A percentile compares a stretch with the other conserved stretches of the same genome.
Evolutionary conservation across 2,113 vertebrate genomes (phyloP).

Genomic region (Toxotes chatareus): DNA sequence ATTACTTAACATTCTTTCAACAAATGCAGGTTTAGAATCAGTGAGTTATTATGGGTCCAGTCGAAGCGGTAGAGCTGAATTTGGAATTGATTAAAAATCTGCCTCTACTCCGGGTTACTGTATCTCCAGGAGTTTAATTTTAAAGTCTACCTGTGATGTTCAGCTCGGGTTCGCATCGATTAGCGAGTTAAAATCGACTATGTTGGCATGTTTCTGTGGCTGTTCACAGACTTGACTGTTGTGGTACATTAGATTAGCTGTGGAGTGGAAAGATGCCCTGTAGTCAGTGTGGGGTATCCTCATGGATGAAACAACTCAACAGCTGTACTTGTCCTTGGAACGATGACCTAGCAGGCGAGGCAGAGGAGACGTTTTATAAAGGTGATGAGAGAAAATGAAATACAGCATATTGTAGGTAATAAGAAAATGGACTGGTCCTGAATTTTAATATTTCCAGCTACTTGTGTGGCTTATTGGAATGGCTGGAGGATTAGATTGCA

Average conservation of each 20-base stretch:
- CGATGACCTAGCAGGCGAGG: conserved; percentile 34
- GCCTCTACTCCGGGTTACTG: not conserved
- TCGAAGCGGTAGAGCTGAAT: not conserved
- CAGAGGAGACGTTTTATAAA: conserved; percentile 25
- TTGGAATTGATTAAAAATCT: conserved; percentile 1
- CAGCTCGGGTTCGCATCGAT: conserved; percentile 58
- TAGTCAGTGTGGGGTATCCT: conserved; percentile 67
- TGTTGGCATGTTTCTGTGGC: conserved; percentile 56
- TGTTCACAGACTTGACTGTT: conserved; percentile 58
- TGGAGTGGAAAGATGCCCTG: conserved; percentile 70
- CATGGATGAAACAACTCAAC: conserved; percentile 63
- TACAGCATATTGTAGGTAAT: conserved; percentile 47
- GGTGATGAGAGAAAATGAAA: conserved; percentile 52
- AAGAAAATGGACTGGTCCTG: conserved; percentile 54
- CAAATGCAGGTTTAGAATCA: not conserved
- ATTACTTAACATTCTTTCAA: conserved; percentile 28
- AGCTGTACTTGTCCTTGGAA: conserved; percentile 71
- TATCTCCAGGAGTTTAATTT: conserved; percentile 31
- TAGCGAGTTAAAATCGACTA: conserved; percentile 48
- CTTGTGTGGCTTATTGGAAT: conserved; percentile 47
- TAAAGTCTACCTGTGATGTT: conserved; percentile 36
- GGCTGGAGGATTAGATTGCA: conserved; percentile 55
- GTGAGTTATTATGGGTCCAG: conserved; percentile 2
- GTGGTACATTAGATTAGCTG: conserved; percentile 72
- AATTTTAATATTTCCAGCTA: conserved; percentile 48